Evolutionary conservation across 2,113 vertebrate genomes (phyloP).

Genomic region (Atrichornis clamosus): DNA sequence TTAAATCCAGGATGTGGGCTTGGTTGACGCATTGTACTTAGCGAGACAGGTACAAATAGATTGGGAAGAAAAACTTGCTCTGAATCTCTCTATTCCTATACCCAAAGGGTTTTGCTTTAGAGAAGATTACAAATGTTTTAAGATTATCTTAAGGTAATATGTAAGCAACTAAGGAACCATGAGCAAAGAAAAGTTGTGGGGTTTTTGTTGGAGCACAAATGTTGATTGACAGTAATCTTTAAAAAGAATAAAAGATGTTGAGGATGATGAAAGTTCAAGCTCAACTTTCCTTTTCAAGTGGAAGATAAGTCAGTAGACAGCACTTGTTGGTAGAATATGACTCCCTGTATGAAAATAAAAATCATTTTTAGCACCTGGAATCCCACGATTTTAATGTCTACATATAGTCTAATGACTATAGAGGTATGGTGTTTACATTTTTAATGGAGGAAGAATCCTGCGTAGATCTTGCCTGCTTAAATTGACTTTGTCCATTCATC

Average conservation of each 20-base stretch:
- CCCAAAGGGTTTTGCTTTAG: slow-evolving; percentile 47
- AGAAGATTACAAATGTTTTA: slow-evolving; percentile 51
- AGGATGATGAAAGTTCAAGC: not conserved
- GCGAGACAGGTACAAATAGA: slow-evolving; percentile 52
- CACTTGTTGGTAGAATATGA: not conserved
- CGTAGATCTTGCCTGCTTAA: not conserved
- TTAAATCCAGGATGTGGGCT: slow-evolving; percentile 53
- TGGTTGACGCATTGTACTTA: slow-evolving; percentile 14
- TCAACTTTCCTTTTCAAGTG: not conserved
- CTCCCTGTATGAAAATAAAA: not conserved
- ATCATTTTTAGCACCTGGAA: not conserved
- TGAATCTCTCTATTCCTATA: not conserved
- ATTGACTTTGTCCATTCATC: not conserved
- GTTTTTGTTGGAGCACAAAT: not conserved
- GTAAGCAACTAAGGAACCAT: slow-evolving; percentile 23
- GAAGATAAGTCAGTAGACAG: not conserved
- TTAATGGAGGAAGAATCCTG: not conserved
- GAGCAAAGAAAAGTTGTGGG: not conserved
- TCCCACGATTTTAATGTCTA: not conserved
- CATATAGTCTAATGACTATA: not conserved
- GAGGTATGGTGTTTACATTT: not conserved
- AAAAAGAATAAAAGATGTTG: not conserved
- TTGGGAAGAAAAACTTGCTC: slow-evolving; percentile 22
- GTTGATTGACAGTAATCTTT: not conserved
- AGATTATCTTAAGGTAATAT: slow-evolving; percentile 36